Conservation (phyloP, 2,888 invertebrate genomes). For the Cryptocheilus praepositus region DNA sequence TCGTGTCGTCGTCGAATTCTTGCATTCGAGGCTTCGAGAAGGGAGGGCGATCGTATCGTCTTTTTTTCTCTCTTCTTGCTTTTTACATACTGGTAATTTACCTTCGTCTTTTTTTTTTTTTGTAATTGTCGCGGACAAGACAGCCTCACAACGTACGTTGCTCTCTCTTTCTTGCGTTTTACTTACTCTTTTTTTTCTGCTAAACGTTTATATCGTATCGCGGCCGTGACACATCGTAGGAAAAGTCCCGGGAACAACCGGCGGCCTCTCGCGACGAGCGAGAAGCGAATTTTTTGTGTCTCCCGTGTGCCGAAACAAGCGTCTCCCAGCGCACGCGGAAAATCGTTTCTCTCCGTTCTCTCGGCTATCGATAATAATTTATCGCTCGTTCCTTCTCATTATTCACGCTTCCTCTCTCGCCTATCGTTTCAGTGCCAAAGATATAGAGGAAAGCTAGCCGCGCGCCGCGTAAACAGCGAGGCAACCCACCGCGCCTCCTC, state of each 20-base stretch:
- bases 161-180: slow-evolving; percentile 12
- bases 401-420: slow-evolving; percentile 14
- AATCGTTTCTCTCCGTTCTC: not conserved
- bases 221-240: slow-evolving; percentile 50
- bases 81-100: too few species aligned
- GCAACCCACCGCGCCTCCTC: slow-evolving; percentile 76
- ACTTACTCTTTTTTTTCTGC: slow-evolving; percentile 13
- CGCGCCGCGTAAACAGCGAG: slow-evolving; percentile 65
- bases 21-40: slow-evolving; percentile 48
- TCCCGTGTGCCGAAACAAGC: slow-evolving; percentile 47
- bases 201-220: slow-evolving; percentile 21
- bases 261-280: slow-evolving; percentile 37
- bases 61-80: slow-evolving; percentile 4
- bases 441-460: slow-evolving; percentile 59
- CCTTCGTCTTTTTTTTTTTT: slow-evolving; percentile 5
- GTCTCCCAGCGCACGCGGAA: slow-evolving; percentile 7
- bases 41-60: slow-evolving; percentile 49
- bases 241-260: slow-evolving; percentile 47
- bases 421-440: slow-evolving; percentile 52
- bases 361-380: too few species aligned
- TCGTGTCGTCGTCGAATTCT: slow-evolving; percentile 50
- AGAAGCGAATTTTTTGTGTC: slow-evolving; percentile 46
- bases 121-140: not conserved
- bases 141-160: too few species aligned
- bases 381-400: slow-evolving; percentile 6